Evolutionary conservation across 2,888 invertebrate species (phyloP).

Genomic region (Embidobia sp.): DNA sequence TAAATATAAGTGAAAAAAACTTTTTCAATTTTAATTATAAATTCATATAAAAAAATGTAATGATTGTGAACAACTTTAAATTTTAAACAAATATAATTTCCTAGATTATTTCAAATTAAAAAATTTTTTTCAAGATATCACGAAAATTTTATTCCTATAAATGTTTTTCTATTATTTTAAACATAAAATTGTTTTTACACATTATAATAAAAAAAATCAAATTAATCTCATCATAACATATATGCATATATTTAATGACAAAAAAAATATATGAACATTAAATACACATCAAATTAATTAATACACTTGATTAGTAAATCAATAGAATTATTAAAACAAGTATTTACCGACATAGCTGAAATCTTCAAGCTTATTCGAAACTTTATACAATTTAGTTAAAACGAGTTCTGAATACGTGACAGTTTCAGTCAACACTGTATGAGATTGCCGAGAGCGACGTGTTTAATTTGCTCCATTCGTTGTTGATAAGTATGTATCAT

Average conservation of each 20-base stretch:
- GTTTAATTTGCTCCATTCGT: conserved; percentile 11
- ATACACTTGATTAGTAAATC: too few species aligned
- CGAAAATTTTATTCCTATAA: too few species aligned
- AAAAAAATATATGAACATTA: too few species aligned
- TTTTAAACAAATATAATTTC: too few species aligned
- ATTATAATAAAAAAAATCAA: background rate
- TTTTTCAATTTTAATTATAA: background rate
- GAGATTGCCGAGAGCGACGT: background rate
- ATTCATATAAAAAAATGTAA: background rate
- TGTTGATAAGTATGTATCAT: conserved; percentile 46
- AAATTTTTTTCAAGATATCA: too few species aligned
- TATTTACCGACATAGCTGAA: conserved; percentile 24
- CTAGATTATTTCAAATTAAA: too few species aligned
- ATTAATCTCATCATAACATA: too few species aligned
- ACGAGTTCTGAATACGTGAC: conserved; percentile 7
- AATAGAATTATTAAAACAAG: too few species aligned
- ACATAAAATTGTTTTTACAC: background rate
- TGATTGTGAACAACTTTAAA: background rate
- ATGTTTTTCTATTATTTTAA: too few species aligned
- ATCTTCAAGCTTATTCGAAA: background rate
- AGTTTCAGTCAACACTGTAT: conserved; percentile 18
- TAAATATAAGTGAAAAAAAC: conserved; percentile 27
- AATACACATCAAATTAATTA: too few species aligned
- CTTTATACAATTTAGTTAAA: background rate
- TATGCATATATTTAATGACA: too few species aligned